These are phyloP conservation scores for Uropsilus gracilis DNA, from an alignment of 2,113 vertebrate genomes.

Conservation along the genomic window DNA sequence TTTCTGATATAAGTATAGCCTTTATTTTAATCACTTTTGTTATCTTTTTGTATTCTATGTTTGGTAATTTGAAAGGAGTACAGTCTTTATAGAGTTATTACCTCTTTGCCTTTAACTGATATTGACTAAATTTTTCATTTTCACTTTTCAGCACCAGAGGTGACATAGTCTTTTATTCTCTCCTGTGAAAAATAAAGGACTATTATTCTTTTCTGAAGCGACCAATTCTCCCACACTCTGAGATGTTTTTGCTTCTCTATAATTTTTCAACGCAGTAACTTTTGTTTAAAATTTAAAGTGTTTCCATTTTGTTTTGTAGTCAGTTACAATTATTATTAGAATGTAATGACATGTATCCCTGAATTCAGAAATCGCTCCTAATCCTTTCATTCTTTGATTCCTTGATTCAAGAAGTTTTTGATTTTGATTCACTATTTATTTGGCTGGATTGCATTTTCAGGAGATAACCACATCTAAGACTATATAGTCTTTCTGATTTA, in stretches of 20 bases:
- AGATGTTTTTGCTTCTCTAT: not conserved
- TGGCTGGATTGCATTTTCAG: not conserved
- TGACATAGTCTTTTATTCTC: not conserved
- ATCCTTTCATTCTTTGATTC: not conserved
- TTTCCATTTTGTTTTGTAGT: not conserved
- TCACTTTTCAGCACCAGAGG: not conserved
- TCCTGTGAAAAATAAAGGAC: not conserved
- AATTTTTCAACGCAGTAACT: not conserved
- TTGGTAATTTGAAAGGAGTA: not conserved
- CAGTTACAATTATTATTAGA: not conserved
- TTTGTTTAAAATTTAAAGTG: not conserved
- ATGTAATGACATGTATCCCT: not conserved
- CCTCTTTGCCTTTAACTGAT: not conserved
- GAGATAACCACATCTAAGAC: not conserved
- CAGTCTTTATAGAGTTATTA: not conserved
- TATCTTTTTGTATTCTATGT: not conserved
- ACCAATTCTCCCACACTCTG: not conserved
- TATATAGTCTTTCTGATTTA: too few relatives aligned
- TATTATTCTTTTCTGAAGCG: not conserved
- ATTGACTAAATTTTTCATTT: not conserved
- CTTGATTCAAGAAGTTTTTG: not conserved
- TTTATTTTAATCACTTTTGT: constrained; percentile 24
- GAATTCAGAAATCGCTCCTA: not conserved
- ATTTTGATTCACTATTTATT: not conserved
- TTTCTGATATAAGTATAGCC: not conserved